phyloP scores from a whole-genome alignment of 2,888 invertebrate genomes.

The Furcula furcula region DNA sequence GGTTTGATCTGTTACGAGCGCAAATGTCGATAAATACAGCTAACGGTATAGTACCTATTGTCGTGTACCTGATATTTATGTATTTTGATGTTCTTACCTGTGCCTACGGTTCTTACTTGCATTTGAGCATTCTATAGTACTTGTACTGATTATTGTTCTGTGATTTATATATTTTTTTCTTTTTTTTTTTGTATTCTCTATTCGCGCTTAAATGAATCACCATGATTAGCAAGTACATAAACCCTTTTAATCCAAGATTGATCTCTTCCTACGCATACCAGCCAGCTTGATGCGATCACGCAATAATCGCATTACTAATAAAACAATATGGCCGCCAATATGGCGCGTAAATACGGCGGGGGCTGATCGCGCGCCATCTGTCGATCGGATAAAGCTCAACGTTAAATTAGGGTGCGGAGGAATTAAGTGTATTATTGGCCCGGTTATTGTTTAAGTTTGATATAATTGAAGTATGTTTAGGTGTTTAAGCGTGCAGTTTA shows the following conservation, averaged over 20 bases:
- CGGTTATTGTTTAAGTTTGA: slow-evolving; percentile 8
- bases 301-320: slow-evolving; percentile 4
- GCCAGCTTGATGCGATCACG: slow-evolving; percentile 1
- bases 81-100: too few species aligned
- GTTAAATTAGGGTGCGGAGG: slow-evolving; percentile 17
- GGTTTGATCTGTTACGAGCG: too few species aligned
- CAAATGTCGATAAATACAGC: too few species aligned
- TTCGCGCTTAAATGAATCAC: too few species aligned
- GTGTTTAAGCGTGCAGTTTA: background rate
- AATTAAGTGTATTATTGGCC: slow-evolving; percentile 15
- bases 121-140: too few species aligned
- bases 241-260: slow-evolving; percentile 11
- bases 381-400: slow-evolving; percentile 17
- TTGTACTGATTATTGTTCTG: too few species aligned
- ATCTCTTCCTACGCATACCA: slow-evolving; percentile 1
- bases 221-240: too few species aligned
- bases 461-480: background rate
- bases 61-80: too few species aligned
- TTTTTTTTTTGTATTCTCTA: too few species aligned
- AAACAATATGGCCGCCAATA: background rate
- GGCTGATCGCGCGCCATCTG: slow-evolving; percentile 9
- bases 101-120: too few species aligned
- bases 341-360: background rate
- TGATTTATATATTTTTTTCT: too few species aligned
- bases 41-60: too few species aligned